These are phyloP conservation scores for Monochamus saltuarius DNA, from an alignment of 1,140 invertebrate species.

Conservation along the genomic window DNA sequence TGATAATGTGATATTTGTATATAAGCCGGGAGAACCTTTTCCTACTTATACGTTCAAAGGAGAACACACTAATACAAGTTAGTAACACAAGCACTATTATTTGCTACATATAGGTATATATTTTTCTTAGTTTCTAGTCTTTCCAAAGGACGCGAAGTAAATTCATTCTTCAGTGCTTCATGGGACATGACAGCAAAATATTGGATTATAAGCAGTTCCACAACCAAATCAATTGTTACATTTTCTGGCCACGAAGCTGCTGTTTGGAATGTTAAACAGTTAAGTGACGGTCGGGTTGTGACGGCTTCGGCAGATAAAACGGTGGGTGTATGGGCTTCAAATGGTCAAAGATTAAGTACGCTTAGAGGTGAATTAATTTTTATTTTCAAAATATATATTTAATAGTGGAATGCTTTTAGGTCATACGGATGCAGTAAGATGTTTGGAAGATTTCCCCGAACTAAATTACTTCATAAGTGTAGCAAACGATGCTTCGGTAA, in stretches of 20 bases:
- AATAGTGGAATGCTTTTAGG: constrained; percentile 55
- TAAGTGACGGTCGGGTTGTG: constrained; percentile 63
- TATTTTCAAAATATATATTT: not conserved
- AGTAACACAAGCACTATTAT: too few species aligned
- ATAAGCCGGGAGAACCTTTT: constrained; percentile 62
- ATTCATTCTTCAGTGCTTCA: constrained; percentile 74
- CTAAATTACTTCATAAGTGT: constrained; percentile 74
- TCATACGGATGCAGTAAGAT: constrained; percentile 90
- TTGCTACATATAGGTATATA: constrained; percentile 1
- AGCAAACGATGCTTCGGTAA: constrained; percentile 86
- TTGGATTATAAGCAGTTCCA: constrained; percentile 66
- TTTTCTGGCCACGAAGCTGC: constrained; percentile 80
- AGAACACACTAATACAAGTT: constrained; percentile 78
- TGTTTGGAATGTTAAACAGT: constrained; percentile 82
- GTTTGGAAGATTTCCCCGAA: constrained; percentile 66
- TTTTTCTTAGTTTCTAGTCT: constrained; percentile 65
- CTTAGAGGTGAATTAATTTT: constrained; percentile 52
- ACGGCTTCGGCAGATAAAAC: constrained; percentile 91
- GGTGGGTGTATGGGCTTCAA: constrained; percentile 78
- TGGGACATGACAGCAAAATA: constrained; percentile 88
- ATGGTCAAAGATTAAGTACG: constrained; percentile 57
- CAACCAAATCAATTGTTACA: constrained; percentile 55
- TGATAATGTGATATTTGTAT: constrained; percentile 81
- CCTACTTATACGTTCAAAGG: constrained; percentile 67
- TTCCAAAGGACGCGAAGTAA: constrained; percentile 56